Conservation (phyloP, 2,797 vertebrate species). For the Malacoraja senta region DNA sequence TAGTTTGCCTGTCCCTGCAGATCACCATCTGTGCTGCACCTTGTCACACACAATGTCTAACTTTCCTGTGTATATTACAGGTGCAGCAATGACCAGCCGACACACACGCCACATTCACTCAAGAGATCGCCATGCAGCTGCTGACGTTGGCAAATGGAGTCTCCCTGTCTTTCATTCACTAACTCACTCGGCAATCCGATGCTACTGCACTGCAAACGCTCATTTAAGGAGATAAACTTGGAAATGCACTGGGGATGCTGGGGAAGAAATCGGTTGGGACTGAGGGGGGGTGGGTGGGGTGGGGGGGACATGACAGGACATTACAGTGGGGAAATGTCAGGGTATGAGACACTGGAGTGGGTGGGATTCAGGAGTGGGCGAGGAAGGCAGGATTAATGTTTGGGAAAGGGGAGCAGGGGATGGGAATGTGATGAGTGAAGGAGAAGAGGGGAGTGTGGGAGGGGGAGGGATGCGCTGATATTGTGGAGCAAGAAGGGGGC, state of each 20-base stretch:
- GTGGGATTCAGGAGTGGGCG: no score
- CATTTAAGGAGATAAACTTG: not conserved
- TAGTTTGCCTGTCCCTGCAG: not conserved
- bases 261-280: not conserved
- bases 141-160: not conserved
- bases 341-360: no score
- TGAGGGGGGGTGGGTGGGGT: not conserved
- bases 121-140: not conserved
- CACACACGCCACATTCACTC: not conserved
- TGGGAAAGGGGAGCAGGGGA: no score
- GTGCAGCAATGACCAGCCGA: constrained; percentile 7
- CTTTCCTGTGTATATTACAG: not conserved
- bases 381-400: no score
- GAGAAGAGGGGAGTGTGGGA: not conserved
- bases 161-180: not conserved
- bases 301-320: no score
- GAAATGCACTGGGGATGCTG: not conserved
- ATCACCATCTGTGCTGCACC: not conserved
- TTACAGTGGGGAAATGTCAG: no score
- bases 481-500: no score
- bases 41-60: not conserved
- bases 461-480: not conserved
- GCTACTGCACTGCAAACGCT: not conserved
- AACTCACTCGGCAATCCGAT: not conserved
- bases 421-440: no score